These are phyloP conservation scores for Smithornis capensis DNA, from an alignment of 2,113 vertebrate genomes.

Conservation along the genomic window DNA sequence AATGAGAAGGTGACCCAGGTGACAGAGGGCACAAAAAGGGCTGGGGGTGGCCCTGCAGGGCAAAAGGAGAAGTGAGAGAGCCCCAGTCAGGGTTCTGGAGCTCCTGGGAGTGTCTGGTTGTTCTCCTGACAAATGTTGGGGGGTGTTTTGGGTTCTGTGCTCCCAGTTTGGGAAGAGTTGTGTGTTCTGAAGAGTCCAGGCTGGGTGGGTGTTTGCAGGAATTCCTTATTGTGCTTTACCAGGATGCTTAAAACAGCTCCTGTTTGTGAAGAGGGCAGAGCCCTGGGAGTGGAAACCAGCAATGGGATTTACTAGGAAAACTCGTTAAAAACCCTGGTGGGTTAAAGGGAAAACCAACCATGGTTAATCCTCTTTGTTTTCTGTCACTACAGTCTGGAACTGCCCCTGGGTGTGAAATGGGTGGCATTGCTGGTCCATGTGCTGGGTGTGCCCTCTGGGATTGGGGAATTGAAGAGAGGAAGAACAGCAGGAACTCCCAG, in stretches of 20 bases:
- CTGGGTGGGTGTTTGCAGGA: neutral
- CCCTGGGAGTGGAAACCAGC: neutral
- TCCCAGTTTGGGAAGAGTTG: neutral
- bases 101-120: neutral
- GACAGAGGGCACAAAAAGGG: slow-evolving; percentile 13
- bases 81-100: neutral
- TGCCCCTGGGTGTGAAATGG: too few species aligned
- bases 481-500: too few species aligned
- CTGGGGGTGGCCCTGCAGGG: neutral
- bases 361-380: neutral
- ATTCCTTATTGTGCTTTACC: neutral
- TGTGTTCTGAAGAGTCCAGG: neutral
- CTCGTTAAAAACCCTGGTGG: neutral
- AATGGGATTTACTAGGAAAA: neutral
- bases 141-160: neutral
- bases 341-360: neutral
- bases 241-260: neutral
- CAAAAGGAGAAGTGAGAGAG: neutral
- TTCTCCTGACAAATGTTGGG: neutral
- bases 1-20: neutral
- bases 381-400: neutral
- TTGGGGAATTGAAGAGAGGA: too few species aligned
- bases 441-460: too few species aligned
- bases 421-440: too few species aligned
- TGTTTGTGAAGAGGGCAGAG: neutral